These are phyloP conservation scores for Mimumesa dahlbomi DNA, from an alignment of 2,888 invertebrate species.

Conservation along the genomic window DNA sequence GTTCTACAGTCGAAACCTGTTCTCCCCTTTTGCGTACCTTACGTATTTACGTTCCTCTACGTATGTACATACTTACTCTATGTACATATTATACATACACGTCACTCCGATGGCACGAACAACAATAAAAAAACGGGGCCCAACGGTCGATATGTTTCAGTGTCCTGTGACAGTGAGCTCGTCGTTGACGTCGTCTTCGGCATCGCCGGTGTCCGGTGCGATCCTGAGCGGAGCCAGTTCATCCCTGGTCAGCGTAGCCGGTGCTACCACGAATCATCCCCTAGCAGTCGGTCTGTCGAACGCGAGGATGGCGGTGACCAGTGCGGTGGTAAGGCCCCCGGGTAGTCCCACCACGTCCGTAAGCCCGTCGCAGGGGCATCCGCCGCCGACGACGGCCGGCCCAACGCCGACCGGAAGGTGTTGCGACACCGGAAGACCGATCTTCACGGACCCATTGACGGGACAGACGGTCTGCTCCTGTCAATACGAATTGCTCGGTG, in stretches of 20 bases:
- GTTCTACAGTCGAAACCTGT: too few relatives aligned
- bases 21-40: too few relatives aligned
- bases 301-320: slow-evolving; percentile 81
- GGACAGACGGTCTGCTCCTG: slow-evolving; percentile 95
- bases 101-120: too few relatives aligned
- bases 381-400: slow-evolving; percentile 81
- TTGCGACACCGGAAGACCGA: slow-evolving; percentile 95
- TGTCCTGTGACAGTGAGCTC: slow-evolving; percentile 79
- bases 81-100: too few relatives aligned
- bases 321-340: slow-evolving; percentile 82
- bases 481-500: slow-evolving; percentile 92
- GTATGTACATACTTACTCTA: too few relatives aligned
- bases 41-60: too few relatives aligned
- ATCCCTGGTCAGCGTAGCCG: slow-evolving; percentile 70
- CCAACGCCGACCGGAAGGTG: slow-evolving; percentile 84
- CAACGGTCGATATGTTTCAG: slow-evolving; percentile 65
- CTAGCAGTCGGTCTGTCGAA: slow-evolving; percentile 75
- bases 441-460: slow-evolving; percentile 94
- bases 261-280: slow-evolving; percentile 71
- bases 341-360: slow-evolving; percentile 81
- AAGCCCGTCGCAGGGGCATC: slow-evolving; percentile 82
- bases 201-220: slow-evolving; percentile 71
- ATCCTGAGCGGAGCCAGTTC: slow-evolving; percentile 70
- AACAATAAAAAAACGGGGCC: too few relatives aligned
- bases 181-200: slow-evolving; percentile 76